Base-by-base conservation (phyloP, 2,888 invertebrate genomes). In the Noctua comes region DNA sequence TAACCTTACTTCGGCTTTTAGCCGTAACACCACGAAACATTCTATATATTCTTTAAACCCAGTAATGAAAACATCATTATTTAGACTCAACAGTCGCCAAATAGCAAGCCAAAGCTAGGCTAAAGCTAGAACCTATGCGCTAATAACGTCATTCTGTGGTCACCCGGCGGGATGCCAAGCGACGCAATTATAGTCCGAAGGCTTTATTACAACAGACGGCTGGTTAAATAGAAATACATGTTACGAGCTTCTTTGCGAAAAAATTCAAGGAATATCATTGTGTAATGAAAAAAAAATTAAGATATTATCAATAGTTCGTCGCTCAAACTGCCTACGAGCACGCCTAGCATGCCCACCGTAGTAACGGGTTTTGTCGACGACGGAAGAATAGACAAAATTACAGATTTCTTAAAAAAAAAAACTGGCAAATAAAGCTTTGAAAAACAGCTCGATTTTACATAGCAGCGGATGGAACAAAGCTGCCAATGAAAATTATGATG, bases 81-180 rank as follows among this genome's bases (percentile, higher is more conserved):
- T 54, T 54, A 68, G 75, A 70, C 36, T 11, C 10, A 51, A 48
- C 46, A 73, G 69, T 76, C 43, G 76, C 75, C 62, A 79, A 77
- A 82, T 75, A 73, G 77, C 78, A 71, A 79, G 71, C 77, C 48
- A 79, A 70, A 77, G 78, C 84, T 84, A 74, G 46, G 3, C 43
- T 68, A 31, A 21, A 72, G 71, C 57, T 59, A 80, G 27, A 81
- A 71, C 51, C 59, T 74, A 82, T 68, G 82, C 59, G 68, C 82
- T 84, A 75, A 77, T 77, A 77, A 81, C 72, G 46, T 69, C 65
- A 77, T 77, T 81, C 76, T 4, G 75, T 79, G 77, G 80, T 85
- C 68, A 84, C 73, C 71, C 71, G 86, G 83, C 77, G 16, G 64
- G 57, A 68, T 84, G 82, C 83, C 83, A 84, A 84, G 77, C 64